Conservation (phyloP, 2,113 vertebrate species). For the Echinops telfairi region DNA sequence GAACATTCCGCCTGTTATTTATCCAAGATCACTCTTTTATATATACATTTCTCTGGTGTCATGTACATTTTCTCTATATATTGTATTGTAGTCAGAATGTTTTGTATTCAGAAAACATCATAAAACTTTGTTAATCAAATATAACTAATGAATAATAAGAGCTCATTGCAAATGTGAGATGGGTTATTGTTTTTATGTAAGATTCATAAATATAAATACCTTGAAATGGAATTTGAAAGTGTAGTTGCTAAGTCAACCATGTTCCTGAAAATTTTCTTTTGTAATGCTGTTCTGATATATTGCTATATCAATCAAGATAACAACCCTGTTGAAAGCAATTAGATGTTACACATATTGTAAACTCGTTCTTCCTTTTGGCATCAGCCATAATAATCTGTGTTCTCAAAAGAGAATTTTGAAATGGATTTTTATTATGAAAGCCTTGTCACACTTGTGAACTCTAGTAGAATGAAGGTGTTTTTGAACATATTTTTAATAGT, state of each 20-base stretch:
- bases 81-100: constrained; percentile 76
- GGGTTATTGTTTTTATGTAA: constrained; percentile 75
- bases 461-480: constrained; percentile 70
- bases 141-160: constrained; percentile 76
- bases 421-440: constrained; percentile 81
- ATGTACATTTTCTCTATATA: constrained; percentile 76
- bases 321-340: constrained; percentile 68
- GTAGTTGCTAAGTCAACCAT: constrained; percentile 76
- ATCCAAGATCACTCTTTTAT: constrained; percentile 14
- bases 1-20: too few relatives aligned
- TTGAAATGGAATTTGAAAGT: constrained; percentile 77
- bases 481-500: constrained; percentile 61
- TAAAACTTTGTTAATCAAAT: constrained; percentile 62
- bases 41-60: constrained; percentile 69
- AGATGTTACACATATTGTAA: constrained; percentile 78
- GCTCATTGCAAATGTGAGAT: constrained; percentile 73
- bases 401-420: constrained; percentile 74
- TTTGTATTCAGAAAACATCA: constrained; percentile 70
- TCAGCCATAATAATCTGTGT: constrained; percentile 66
- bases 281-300: constrained; percentile 56
- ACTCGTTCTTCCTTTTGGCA: constrained; percentile 43
- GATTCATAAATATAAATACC: constrained; percentile 82
- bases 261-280: constrained; percentile 71
- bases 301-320: constrained; percentile 47
- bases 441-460: constrained; percentile 72